Base-by-base conservation (phyloP, 1,140 invertebrate genomes). In the Drosophila rhopaloa region DNA sequence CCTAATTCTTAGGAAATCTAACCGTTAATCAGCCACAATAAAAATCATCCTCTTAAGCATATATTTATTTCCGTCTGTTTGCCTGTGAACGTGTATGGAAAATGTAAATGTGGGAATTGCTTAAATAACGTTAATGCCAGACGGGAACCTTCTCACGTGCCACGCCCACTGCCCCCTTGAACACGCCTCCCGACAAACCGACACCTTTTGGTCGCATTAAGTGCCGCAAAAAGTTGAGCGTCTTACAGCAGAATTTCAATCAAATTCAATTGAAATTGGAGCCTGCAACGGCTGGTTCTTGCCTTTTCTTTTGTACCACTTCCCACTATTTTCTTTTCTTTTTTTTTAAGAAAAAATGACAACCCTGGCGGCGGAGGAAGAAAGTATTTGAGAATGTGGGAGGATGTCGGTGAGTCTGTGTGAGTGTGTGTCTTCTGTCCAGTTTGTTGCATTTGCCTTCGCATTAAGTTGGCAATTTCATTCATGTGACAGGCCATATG, bases 231-330 rank as follows among this genome's bases (percentile, higher is more conserved):
- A 68, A 54, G 40, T 44, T 58, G 14, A 50, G 16, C 44, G 29
- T 27, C 16, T 32, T 29, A 19, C 11, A 35, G 32, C 24, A 77
- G 56, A 77, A 62, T 78, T 77, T 75, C 75, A 81, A 58, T 81
- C 57, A 58, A 77, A 73, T 81, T 81, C 61, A 79, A 79, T 83
- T 83, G 44, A 75, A 62, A 62, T 63, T 73, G 59, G 14, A 53
- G 40, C 41, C 27, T 35, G 57, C 38, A n/a, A 13, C 13, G 43
- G 43, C 8, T 44, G 14, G 14, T 5, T n/a, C 35, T 11, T 32
- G 9, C 5, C 19, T 37, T 14, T 14, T 11, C 14, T 61, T n/a
- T 54, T 53, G 0, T 14, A 1, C 4, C 32, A n/a, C 29, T 19
- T 19, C 9, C 14, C 24, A 19, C 9, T 16, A 10, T 19, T 6